These are phyloP conservation scores for Gadopsis marmoratus DNA, from an alignment of 2,797 vertebrate genomes.

Conservation along the genomic window DNA sequence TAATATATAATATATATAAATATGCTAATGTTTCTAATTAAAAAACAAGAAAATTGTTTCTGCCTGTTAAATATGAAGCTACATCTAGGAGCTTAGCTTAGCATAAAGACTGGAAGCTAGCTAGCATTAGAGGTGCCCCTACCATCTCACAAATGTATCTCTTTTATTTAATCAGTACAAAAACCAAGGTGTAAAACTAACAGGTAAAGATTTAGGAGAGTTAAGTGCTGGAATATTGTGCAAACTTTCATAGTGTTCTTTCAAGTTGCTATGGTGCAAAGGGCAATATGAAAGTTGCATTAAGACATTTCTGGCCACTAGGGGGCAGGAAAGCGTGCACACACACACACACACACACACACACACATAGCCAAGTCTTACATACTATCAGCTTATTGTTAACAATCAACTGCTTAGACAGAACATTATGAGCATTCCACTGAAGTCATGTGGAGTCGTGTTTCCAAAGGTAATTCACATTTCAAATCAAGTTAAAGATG, in stretches of 20 bases:
- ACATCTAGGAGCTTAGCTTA: neutral
- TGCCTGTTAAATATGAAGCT: neutral
- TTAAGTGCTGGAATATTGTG: neutral
- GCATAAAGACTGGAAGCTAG: neutral
- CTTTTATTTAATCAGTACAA: neutral
- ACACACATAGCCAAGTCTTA: no score
- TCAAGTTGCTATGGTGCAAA: no score
- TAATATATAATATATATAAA: no score
- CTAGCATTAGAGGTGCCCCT: neutral
- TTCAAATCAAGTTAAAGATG: slow-evolving; percentile 5
- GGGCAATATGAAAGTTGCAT: neutral
- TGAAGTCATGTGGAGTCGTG: neutral
- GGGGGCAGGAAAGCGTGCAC: neutral
- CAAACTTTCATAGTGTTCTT: neutral
- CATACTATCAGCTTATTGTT: neutral
- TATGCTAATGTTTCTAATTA: no score
- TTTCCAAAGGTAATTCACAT: neutral
- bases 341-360: no score
- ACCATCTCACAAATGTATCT: neutral
- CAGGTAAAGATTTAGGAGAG: neutral
- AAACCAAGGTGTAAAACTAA: neutral
- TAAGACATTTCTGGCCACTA: neutral
- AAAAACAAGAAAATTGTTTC: neutral
- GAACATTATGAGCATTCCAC: neutral
- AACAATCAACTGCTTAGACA: neutral